Evolutionary conservation across 2,888 invertebrate genomes (phyloP), one percentile per base, ranked within the genome.

Genomic region (Zonitis immaculata): DNA sequence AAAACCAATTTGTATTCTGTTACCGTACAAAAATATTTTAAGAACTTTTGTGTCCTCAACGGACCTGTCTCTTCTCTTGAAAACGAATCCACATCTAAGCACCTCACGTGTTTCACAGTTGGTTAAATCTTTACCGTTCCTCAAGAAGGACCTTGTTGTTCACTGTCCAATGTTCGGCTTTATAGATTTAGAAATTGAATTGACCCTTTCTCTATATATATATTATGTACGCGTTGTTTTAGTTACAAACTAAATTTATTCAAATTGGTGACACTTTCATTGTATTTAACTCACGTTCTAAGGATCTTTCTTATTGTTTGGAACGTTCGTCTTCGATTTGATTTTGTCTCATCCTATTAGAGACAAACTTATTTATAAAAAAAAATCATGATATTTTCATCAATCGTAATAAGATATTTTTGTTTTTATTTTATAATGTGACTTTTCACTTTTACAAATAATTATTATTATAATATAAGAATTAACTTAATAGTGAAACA

Each of bases 31-130:
- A 66, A 35, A 65, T 67, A 65, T 66, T 67, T 67, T 59, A 59
- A 68, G 68, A 68, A 69, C 67, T 69, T 69, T 63, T 70, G 66
- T 69, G 64, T 69, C 65, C 67, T 68, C 67, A 65, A 66, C 65
- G 65, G 65, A 63, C 61, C 64, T 60, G 64, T 58, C 61, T 66
- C 59, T 59, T 61, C 61, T n/a, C n/a, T n/a, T n/a, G n/a, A n/a
- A n/a, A 53, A 58, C 62, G n/a, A 64, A 64, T 67, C 65, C 62
- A 66, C 67, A 64, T 66, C 67, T 68, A 70, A 70, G 65, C 68
- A 67, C 63, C 70, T 68, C 69, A 69, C 67, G 70, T 67, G 66
- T 66, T 63, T 66, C 62, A 64, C 63, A 65, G 66, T 67, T 66
- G 60, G 62, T 62, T 63, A 64, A 66, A 65, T 68, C 35, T 35